phyloP scores from a whole-genome alignment of 1,140 invertebrate species.

The Ephestia elutella region DNA sequence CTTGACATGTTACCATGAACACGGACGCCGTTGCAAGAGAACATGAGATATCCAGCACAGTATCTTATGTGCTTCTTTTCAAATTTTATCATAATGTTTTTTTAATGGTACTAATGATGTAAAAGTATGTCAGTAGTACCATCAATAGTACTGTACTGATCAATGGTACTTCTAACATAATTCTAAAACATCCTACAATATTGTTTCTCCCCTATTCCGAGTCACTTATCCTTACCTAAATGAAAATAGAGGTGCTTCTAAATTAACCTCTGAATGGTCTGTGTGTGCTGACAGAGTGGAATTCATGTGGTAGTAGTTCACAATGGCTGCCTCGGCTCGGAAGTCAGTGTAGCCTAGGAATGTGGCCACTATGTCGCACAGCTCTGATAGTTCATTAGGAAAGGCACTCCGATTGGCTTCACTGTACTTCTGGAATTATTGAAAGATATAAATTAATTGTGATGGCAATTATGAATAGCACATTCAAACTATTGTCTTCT shows the following conservation, averaged over 20 bases:
- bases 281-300: slow-evolving; percentile 93
- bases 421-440: slow-evolving; percentile 76
- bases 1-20: too few relatives aligned
- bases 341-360: slow-evolving; percentile 79
- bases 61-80: too few relatives aligned
- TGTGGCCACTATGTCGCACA: slow-evolving; percentile 79
- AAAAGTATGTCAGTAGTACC: too few relatives aligned
- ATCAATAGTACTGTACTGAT: too few relatives aligned
- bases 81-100: too few relatives aligned
- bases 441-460: slow-evolving; percentile 11
- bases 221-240: slow-evolving; percentile 82
- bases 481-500: slow-evolving; percentile 6
- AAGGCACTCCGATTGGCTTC: slow-evolving; percentile 80
- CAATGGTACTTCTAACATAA: too few relatives aligned
- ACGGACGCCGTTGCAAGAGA: too few relatives aligned
- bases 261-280: slow-evolving; percentile 92
- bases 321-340: slow-evolving; percentile 90
- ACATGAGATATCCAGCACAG: too few relatives aligned
- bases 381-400: slow-evolving; percentile 80
- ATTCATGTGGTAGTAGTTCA: slow-evolving; percentile 95
- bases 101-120: too few relatives aligned
- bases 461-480: too few relatives aligned
- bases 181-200: too few relatives aligned
- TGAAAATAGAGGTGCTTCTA: slow-evolving; percentile 90
- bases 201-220: too few relatives aligned